phyloP scores from a whole-genome alignment of 2,113 vertebrate species.

The Zosterops pallidus region DNA sequence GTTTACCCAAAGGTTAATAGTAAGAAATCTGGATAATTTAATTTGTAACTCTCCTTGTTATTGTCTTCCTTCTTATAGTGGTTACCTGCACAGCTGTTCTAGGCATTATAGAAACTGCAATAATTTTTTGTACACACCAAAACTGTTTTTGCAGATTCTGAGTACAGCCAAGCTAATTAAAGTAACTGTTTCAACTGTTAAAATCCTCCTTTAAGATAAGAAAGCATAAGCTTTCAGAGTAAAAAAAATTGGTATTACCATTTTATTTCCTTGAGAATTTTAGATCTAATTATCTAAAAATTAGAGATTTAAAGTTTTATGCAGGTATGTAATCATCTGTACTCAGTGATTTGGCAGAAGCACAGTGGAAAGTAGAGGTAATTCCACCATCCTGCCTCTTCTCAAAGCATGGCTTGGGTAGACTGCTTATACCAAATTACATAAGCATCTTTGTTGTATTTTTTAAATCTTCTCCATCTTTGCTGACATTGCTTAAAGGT shows the following conservation, averaged over 20 bases:
- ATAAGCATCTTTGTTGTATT: not conserved
- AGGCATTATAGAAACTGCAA: not conserved
- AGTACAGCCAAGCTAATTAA: not conserved
- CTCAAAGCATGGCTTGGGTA: not conserved
- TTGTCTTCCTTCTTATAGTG: not conserved
- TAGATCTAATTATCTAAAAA: not conserved
- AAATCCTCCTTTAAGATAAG: not conserved
- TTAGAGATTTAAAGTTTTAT: not conserved
- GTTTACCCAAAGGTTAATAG: not conserved
- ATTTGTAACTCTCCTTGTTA: not conserved
- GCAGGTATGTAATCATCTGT: not conserved
- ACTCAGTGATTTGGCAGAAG: not conserved
- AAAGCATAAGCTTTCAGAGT: not conserved
- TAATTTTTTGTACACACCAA: not conserved
- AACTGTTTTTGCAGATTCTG: not conserved
- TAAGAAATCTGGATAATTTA: not conserved
- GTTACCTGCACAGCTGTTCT: not conserved
- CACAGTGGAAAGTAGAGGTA: not conserved
- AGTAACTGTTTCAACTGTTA: not conserved
- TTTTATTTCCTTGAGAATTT: not conserved
- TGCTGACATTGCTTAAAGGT: conserved; percentile 5
- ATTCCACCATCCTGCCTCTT: not conserved
- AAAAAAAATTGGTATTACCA: not conserved
- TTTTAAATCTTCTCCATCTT: not conserved
- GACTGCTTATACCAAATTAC: not conserved